Evolutionary conservation across 2,888 invertebrate species (phyloP), one percentile per base, ranked within the genome.

Genomic region (Drosophila pseudotakahashii): DNA sequence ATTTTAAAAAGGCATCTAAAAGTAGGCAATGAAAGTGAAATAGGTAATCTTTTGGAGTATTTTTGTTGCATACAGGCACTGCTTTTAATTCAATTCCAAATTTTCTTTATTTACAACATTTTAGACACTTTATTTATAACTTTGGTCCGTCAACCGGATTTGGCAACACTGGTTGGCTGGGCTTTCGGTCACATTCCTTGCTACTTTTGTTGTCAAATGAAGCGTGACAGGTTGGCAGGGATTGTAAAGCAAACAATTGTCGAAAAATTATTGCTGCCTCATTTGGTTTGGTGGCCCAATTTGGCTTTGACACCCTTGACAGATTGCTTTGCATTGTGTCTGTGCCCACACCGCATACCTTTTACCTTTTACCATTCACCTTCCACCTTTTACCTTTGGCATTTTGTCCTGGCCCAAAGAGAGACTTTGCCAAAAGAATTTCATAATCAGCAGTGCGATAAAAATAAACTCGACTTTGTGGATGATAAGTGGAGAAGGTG

Each of bases 251-350:
- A 76, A 69, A 60, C 82, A 82, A 85, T 81, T 81, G 81, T 77
- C 81, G 70, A 70, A 77, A 78, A 73, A 74, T 74, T 52, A 68
- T 66, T 54, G 19, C 64, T 48, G 67, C 67, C 66, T 57, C 67
- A 67, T 67, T 67, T 67, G 57, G 30, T 47, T 57, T 57, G 47
- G 39, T 23, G 41, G 57, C 67, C 57, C 61, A 57, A 69, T 61
- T 50, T 55, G 68, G 71, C 69, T 63, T 62, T 77, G 84, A 79
- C 84, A 81, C 76, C 73, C 79, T 77, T 84, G 84, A 81, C 81
- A 79, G 81, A 81, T 81, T 79, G 80, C 63, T 64, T 48, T 59
- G 78, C 69, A 63, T 75, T 77, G 61, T 66, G 36, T 14, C 50
- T 39, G 36, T 23, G 26, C 6, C 2, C 19, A 2, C 41, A 1